phyloP scores from a whole-genome alignment of 2,113 vertebrate genomes.

The Lampris incognitus region DNA sequence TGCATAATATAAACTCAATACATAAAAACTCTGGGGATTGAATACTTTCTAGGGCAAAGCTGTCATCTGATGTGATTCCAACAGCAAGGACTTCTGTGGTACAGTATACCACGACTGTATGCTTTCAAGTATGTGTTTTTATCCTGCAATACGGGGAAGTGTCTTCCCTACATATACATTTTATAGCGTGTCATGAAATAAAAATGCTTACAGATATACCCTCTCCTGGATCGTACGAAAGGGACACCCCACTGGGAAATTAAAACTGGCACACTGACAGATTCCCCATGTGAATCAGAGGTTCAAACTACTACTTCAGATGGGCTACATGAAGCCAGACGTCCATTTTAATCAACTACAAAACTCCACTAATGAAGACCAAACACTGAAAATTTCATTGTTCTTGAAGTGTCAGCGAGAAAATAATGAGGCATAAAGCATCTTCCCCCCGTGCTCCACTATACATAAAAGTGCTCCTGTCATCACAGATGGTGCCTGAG shows the following conservation, averaged over 20 bases:
- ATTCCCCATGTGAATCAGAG: not conserved
- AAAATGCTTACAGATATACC: no score
- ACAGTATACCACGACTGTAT: no score
- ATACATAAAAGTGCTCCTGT: conserved; percentile 40
- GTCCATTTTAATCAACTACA: conserved; percentile 12
- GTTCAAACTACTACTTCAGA: conserved; percentile 24
- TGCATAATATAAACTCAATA: conserved; percentile 59
- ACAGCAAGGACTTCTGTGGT: conserved; percentile 12
- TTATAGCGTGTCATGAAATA: no score
- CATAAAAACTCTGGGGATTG: conserved; percentile 55
- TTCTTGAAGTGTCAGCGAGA: not conserved
- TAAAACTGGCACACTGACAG: no score
- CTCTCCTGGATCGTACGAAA: no score
- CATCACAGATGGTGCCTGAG: conserved; percentile 32
- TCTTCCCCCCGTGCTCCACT: conserved; percentile 1
- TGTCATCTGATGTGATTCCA: conserved; percentile 52
- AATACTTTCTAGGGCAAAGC: conserved; percentile 47
- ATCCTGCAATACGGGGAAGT: no score
- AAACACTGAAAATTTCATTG: conserved; percentile 35
- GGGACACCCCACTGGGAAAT: no score
- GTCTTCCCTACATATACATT: no score
- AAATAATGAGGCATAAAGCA: conserved; percentile 52
- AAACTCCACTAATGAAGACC: conserved; percentile 41
- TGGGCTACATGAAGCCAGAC: conserved; percentile 23
- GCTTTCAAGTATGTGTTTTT: no score